Conservation (phyloP, 1,140 invertebrate genomes). For the Harpegnathos saltator region DNA sequence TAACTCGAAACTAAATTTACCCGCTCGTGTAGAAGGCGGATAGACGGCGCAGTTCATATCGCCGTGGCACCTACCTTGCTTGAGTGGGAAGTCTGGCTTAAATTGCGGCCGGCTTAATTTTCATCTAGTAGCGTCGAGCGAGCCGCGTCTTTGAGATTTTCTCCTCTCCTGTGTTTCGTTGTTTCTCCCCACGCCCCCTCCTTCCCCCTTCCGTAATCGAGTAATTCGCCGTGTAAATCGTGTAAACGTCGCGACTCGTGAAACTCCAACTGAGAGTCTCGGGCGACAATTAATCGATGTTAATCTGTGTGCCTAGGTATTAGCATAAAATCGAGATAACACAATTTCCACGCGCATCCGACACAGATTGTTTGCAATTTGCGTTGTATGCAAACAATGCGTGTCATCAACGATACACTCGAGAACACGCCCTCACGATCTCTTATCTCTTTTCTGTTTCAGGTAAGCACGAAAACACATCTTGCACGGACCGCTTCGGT, state of each 20-base stretch:
- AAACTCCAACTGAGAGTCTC: too few relatives aligned
- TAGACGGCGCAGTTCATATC: constrained; percentile 50
- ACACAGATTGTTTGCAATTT: not conserved
- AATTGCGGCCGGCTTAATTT: constrained; percentile 59
- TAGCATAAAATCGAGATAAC: not conserved
- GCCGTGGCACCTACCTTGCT: constrained; percentile 23
- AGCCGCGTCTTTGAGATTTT: constrained; percentile 33
- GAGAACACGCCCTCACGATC: not conserved
- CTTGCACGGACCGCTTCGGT: not conserved
- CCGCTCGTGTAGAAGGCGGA: constrained; percentile 50
- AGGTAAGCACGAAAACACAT: constrained; percentile 72
- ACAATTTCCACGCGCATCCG: not conserved
- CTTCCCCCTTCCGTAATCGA: not conserved
- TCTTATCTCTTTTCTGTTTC: constrained; percentile 63
- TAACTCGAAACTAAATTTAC: constrained; percentile 65
- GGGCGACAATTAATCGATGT: not conserved
- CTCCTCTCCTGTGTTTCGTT: too few relatives aligned
- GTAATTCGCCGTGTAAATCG: too few relatives aligned
- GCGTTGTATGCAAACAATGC: not conserved
- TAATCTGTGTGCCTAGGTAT: not conserved
- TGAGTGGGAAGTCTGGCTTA: constrained; percentile 56
- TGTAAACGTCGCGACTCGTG: not conserved
- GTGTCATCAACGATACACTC: not conserved
- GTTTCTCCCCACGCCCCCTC: too few relatives aligned
- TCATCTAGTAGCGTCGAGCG: constrained; percentile 43